Evolutionary conservation across 2,113 vertebrate species (phyloP), one percentile per base, ranked within the genome.

Genomic region (Lasiurus cinereus): DNA sequence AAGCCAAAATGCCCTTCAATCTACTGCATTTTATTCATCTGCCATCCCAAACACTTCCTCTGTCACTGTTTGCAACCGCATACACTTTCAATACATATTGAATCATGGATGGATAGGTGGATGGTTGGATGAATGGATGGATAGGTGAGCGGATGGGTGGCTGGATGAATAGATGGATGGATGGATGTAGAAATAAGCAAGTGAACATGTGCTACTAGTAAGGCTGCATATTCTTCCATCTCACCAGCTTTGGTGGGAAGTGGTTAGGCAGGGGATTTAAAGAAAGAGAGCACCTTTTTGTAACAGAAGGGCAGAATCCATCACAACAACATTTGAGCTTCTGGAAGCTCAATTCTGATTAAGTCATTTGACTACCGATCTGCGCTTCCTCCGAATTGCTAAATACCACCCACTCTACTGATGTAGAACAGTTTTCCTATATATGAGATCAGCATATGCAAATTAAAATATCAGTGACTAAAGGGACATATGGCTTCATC

Each of bases 401-500:
- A 92, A 97, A 83, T 96, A 89, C 95, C 93, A 85, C 97, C 97
- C 88, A 97, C 97, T 93, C 96, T 84, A 84, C 31, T 91, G 83
- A 93, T 70, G 94, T 92, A 91, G 84, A 96, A 78, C 59, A 83
- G 90, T 67, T 94, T 91, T 94, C 70, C 88, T 95, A 92, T 96
- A 96, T 69, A 70, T 80, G 83, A 95, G 86, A 94, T 80, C 1
- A 13, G 83, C 70, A 94, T 95, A 97, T 95, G 88, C 93, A 97
- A 97, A 97, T 96, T 85, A 89, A 92, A 97, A 89, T 95, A 96
- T 89, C 96, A 95, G 21, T 91, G 95, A 96, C 93, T 96, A 94
- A 96, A 64, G 72, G 36, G 91, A 96, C 97, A 97, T 97, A 97
- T 97, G 97, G 96, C 93, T 96, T 96, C 94, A 97, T 97, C 95